Evolutionary conservation across 1,140 invertebrate genomes (phyloP).

Genomic region (Nebria ingens): DNA sequence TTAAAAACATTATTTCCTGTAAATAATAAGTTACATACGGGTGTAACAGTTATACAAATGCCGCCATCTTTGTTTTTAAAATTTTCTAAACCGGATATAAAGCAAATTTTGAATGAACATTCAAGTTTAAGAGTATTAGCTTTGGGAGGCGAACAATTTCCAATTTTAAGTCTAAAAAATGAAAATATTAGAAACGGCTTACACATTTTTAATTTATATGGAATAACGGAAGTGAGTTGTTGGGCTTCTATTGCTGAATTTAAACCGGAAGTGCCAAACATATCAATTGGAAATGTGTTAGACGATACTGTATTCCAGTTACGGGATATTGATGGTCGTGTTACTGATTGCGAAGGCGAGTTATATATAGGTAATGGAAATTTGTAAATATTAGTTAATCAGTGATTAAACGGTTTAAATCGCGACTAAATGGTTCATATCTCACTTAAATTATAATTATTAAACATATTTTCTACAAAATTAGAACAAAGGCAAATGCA

Average conservation of each 20-base stretch:
- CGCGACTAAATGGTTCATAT: too few species aligned
- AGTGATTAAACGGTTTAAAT: too few species aligned
- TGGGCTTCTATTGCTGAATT: conserved; percentile 61
- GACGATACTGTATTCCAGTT: conserved; percentile 50
- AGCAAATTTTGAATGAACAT: conserved; percentile 43
- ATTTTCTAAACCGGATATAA: conserved; percentile 43
- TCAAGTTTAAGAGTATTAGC: conserved; percentile 44
- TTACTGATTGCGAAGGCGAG: conserved; percentile 38
- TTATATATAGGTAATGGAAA: conserved; percentile 52
- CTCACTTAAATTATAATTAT: too few species aligned
- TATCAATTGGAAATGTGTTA: conserved; percentile 47
- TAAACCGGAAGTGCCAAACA: conserved; percentile 29
- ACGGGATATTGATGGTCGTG: conserved; percentile 25
- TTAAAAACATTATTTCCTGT: conserved; percentile 37
- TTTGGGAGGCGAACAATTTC: conserved; percentile 52
- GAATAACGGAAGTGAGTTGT: conserved; percentile 74
- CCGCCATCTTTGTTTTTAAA: conserved; percentile 62
- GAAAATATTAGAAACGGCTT: conserved; percentile 33
- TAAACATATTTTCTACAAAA: too few species aligned
- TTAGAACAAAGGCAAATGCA: too few species aligned
- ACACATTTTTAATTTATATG: conserved; percentile 65
- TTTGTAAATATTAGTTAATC: too few species aligned
- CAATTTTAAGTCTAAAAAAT: conserved; percentile 32
- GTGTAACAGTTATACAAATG: conserved; percentile 60
- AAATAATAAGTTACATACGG: conserved; percentile 30